Conservation (phyloP, 2,888 invertebrate species). For the Ochropleura plecta region DNA sequence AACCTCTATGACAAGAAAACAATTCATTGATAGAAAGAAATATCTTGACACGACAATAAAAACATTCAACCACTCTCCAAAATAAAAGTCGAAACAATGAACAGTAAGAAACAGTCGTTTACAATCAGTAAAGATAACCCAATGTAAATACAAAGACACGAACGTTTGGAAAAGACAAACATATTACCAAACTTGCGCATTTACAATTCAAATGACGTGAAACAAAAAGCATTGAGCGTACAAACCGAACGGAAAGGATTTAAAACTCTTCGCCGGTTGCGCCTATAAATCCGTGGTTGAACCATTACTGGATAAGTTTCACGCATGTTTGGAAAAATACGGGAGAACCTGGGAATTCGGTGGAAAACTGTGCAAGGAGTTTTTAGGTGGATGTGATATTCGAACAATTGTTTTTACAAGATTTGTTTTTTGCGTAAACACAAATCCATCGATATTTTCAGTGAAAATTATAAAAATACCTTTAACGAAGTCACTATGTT, state of each 20-base stretch:
- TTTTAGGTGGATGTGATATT: constrained; percentile 7
- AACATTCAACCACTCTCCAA: constrained; percentile 30
- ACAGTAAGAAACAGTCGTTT: constrained; percentile 58
- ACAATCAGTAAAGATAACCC: constrained; percentile 64
- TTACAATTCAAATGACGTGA: constrained; percentile 74
- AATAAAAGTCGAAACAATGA: constrained; percentile 58
- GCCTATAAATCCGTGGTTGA: constrained; percentile 75
- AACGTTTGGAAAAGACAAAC: constrained; percentile 69
- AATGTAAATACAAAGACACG: constrained; percentile 70
- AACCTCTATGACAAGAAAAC: neutral
- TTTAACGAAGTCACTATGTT: neutral
- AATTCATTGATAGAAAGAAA: neutral
- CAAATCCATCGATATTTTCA: neutral
- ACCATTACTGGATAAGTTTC: constrained; percentile 57
- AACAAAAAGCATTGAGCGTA: constrained; percentile 71
- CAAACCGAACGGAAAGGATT: constrained; percentile 70
- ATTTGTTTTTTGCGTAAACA: neutral
- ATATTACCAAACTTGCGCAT: constrained; percentile 74
- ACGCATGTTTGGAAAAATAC: constrained; percentile 44
- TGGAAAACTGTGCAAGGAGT: constrained; percentile 25
- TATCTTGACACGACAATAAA: neutral
- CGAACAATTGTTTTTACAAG: neutral
- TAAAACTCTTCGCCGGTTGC: constrained; percentile 73
- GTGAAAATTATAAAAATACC: neutral
- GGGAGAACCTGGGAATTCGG: constrained; percentile 23